A percentile compares a stretch with the other conserved stretches of the same genome.
Evolutionary conservation across 2,888 invertebrate genomes (phyloP).

Genomic region (Lasioglossum villosulum): DNA sequence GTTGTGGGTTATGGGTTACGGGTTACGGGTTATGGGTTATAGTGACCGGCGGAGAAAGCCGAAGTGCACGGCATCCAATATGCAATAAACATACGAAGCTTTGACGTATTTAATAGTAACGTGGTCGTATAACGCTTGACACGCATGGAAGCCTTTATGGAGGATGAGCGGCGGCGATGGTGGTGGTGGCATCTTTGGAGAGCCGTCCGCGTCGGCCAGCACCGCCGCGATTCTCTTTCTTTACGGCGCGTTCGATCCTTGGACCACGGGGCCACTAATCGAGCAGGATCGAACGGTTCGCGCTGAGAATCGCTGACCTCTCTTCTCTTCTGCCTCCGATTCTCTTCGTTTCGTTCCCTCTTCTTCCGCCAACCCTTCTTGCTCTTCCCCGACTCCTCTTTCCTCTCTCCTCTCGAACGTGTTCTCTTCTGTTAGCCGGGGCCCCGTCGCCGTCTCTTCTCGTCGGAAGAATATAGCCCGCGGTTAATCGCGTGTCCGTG

Average conservation of each 20-base stretch:
- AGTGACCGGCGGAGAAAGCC: constrained; percentile 65
- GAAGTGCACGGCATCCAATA: constrained; percentile 81
- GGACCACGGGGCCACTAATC: constrained; percentile 33
- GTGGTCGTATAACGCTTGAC: constrained; percentile 84
- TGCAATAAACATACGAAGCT: constrained; percentile 83
- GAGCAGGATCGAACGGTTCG: constrained; percentile 33
- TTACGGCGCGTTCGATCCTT: constrained; percentile 8
- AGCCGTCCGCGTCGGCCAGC: constrained; percentile 54
- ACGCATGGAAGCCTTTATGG: constrained; percentile 82
- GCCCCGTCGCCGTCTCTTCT: constrained; percentile 9
- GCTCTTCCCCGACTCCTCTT: constrained; percentile 34
- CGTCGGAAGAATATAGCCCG: constrained; percentile 77
- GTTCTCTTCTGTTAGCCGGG: constrained; percentile 18
- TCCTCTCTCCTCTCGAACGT: constrained; percentile 20
- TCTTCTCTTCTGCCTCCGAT: constrained; percentile 38
- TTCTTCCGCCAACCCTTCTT: constrained; percentile 35
- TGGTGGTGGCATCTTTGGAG: constrained; percentile 67
- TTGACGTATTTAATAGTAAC: constrained; percentile 84
- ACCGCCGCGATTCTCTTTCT: constrained; percentile 73
- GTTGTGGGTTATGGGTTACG: constrained; percentile 69
- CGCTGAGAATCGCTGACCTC: constrained; percentile 75
- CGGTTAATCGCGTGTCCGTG: constrained; percentile 83
- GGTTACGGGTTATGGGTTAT: constrained; percentile 57
- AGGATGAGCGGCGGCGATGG: constrained; percentile 70
- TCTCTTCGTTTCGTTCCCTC: constrained; percentile 40